Evolutionary conservation across 2,888 invertebrate genomes (phyloP), one percentile per base, ranked within the genome.

Genomic region (Drosophila sordidula): DNA sequence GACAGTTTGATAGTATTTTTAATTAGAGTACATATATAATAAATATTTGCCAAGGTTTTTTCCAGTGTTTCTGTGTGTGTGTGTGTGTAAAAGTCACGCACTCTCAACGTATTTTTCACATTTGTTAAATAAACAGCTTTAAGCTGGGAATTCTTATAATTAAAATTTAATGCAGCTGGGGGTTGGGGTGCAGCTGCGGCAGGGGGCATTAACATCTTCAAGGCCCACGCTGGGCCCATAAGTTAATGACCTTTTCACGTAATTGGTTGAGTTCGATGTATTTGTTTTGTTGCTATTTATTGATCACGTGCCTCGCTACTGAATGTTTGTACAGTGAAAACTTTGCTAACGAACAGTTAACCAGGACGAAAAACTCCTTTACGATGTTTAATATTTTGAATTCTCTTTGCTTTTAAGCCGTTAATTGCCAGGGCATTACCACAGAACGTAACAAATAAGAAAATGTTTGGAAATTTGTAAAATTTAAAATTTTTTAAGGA

Each of bases 161-260:
- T 22, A 47, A 50, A 22, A 25, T 32, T 22, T 39, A 50, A 8
- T 34, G 22, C n/a, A 32, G 32, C 32, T 32, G 11, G 6, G 6
- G 8, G 26, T 32, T 32, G 9, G 4, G 32, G 11, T 32, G 32
- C 32, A 34, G 12, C 34, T 34, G 4, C 34, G 12, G 34, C 2
- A 22, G 8, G 18, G 18, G 67, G 18, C 34, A 34, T 34, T 50
- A 47, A 66, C 34, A 66, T 6, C 44, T 38, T 25, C 22, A 18
- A 38, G n/a, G 66, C 8, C 38, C 36, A 55, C 49, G 72, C 62
- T 41, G 18, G 51, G 42, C 36, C 36, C 8, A 50, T 55, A 73
- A 61, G 84, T 75, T 63, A 78, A 65, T 70, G 84, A 86, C 64
- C 61, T 59, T 52, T 74, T 69, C 39, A 44, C 49, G 59, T 58